A percentile compares a stretch with the other conserved stretches of the same genome.
These are phyloP conservation scores for Benthochromis sp. DNA, from an alignment of 2,113 vertebrate species.

Conservation along the genomic window DNA sequence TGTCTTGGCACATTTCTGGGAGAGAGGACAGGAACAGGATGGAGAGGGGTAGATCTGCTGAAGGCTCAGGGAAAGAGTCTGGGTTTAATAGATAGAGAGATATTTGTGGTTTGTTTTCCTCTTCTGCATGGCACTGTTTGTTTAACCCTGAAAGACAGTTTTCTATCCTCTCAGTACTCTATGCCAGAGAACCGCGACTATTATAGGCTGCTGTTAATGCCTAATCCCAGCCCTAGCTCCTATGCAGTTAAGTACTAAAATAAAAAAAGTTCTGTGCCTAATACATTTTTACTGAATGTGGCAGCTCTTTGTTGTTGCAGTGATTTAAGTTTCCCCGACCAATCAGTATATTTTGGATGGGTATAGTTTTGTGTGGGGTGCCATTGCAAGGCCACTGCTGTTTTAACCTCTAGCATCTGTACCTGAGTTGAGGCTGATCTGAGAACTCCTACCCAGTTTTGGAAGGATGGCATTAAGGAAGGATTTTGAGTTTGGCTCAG, in stretches of 20 bases:
- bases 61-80: conserved; percentile 65
- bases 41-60: conserved; percentile 32
- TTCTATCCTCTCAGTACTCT: conserved; percentile 40
- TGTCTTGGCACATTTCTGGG: conserved; percentile 37
- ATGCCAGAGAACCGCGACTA: conserved; percentile 62
- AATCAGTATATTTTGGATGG: not conserved
- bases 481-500: not conserved
- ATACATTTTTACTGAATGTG: conserved; percentile 3
- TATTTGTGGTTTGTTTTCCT: conserved; percentile 48
- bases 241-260: not conserved
- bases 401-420: not conserved
- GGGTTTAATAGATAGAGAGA: conserved; percentile 59
- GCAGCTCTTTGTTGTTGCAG: not conserved
- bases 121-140: conserved; percentile 56
- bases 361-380: not conserved
- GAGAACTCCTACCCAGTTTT: not conserved
- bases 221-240: not conserved
- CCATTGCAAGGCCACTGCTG: not conserved
- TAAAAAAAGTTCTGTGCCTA: not conserved
- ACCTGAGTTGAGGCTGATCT: not conserved
- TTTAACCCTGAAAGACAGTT: conserved; percentile 52
- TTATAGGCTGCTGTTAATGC: conserved; percentile 67
- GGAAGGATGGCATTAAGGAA: not conserved
- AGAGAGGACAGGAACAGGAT: conserved; percentile 36
- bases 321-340: not conserved